These are phyloP conservation scores for Drosophila ohnishii DNA, from an alignment of 1,140 invertebrate species.

Conservation along the genomic window DNA sequence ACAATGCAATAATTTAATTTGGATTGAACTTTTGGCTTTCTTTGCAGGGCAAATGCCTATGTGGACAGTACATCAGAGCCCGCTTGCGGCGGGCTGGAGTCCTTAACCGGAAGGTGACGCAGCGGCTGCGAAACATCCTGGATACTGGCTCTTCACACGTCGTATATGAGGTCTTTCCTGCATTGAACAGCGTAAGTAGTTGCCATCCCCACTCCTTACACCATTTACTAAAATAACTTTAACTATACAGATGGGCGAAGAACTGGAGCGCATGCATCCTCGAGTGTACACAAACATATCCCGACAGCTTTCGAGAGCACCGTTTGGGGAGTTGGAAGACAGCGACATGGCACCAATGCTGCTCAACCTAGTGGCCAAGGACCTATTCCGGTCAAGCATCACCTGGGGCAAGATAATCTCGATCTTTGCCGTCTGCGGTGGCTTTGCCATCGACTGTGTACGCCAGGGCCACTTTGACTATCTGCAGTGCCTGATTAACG, in stretches of 20 bases:
- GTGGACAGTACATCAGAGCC: conserved; percentile 79
- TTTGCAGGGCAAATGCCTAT: conserved; percentile 79
- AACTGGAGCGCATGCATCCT: conserved; percentile 87
- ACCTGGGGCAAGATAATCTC: conserved; percentile 89
- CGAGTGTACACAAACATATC: conserved; percentile 86
- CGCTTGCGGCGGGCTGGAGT: conserved; percentile 76
- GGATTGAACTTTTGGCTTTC: conserved; percentile 49
- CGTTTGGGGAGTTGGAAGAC: conserved; percentile 84
- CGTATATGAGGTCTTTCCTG: conserved; percentile 81
- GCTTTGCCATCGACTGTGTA: conserved; percentile 89
- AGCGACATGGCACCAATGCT: conserved; percentile 85
- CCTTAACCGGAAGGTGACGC: conserved; percentile 78
- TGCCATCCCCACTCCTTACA: too few relatives aligned
- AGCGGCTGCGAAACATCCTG: conserved; percentile 75
- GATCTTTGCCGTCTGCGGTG: conserved; percentile 87
- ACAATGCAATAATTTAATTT: conserved; percentile 54
- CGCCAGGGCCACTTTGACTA: conserved; percentile 87
- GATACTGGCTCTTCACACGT: conserved; percentile 76
- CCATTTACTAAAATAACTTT: background rate
- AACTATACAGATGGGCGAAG: conserved; percentile 75
- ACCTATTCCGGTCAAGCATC: conserved; percentile 86
- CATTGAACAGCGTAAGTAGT: conserved; percentile 76
- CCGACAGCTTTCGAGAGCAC: conserved; percentile 84
- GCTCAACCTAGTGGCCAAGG: conserved; percentile 85
- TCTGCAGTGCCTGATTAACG: conserved; percentile 86